Evolutionary conservation across 2,113 vertebrate species (phyloP).

Genomic region (Gavialis gangeticus): DNA sequence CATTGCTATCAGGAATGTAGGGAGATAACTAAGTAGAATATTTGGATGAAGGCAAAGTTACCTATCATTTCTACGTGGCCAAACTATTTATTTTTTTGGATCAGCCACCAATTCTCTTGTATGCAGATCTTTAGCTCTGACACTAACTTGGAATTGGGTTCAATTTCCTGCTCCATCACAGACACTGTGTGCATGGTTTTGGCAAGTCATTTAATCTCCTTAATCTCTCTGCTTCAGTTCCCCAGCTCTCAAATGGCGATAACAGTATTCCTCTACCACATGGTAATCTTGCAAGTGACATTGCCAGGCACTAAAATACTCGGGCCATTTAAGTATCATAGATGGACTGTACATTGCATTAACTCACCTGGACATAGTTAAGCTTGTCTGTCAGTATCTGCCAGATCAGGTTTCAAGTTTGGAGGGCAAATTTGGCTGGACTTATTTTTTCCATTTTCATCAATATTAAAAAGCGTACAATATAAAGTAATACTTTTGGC

Average conservation of each 20-base stretch:
- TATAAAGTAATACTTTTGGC: neutral
- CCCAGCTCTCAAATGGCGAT: neutral
- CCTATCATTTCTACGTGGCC: too few species aligned
- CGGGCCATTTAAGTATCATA: neutral
- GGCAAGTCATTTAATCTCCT: neutral
- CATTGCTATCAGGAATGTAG: too few species aligned
- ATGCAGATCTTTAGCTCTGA: too few species aligned
- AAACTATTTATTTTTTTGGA: too few species aligned
- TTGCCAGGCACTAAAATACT: neutral
- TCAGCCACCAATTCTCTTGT: too few species aligned
- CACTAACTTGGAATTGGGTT: neutral
- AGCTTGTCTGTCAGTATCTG: neutral
- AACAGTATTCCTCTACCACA: neutral
- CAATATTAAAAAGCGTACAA: constrained; percentile 13
- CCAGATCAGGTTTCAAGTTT: neutral
- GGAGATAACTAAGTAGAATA: too few species aligned
- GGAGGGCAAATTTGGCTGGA: neutral
- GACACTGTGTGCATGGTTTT: neutral
- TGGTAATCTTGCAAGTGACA: neutral
- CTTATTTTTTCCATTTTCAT: constrained; percentile 2
- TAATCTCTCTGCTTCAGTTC: neutral
- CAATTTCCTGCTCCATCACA: neutral
- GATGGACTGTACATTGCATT: neutral
- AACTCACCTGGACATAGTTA: neutral
- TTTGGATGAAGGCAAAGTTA: too few species aligned